Evolutionary conservation across 2,888 invertebrate genomes (phyloP), one percentile per base, ranked within the genome.

Genomic region (Amblyteles armatorius): DNA sequence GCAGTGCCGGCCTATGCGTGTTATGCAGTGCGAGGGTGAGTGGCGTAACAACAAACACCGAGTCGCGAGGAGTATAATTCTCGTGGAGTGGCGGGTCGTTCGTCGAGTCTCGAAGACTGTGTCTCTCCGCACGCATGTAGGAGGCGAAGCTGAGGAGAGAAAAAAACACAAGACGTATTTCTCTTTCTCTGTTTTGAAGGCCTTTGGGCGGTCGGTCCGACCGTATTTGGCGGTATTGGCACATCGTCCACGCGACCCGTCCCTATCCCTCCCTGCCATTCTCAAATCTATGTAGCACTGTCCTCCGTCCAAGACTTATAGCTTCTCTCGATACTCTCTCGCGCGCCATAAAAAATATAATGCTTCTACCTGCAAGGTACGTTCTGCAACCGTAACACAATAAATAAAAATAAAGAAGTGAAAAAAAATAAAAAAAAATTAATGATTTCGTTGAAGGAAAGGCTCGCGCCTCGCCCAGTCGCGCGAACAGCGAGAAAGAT

Each of bases 171-270:
- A 68, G 13, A 82, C 48, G 79, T 80, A 82, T 82, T 85, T 85
- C 82, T 85, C 79, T 85, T 85, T 85, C 85, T 83, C 81, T 71
- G 77, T 86, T 81, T 86, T 78, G 86, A 84, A 83, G 84, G 86
- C 86, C 86, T 86, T 81, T 44, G 44, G 57, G 80, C 69, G 11
- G 50, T 65, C 76, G 67, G 79, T 76, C 72, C 84, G 76, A 83
- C 86, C 86, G 86, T 86, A 86, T 86, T 86, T 86, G 86, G 86
- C 84, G 48, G 80, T 86, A 86, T 86, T 86, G 86, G 86, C 81
- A 83, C 84, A 86, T 86, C 81, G 85, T 80, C 82, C 82, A 79
- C 79, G 76, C 79, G 85, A 85, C 85, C 69, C 73, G 72, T 50
- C 65, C 68, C 26, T 36, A 44, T 44, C 57, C 44, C 60, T 48